Evolutionary conservation across 2,113 vertebrate genomes (phyloP), one percentile per base, ranked within the genome.

Genomic region (Tragelaphus imberbis): DNA sequence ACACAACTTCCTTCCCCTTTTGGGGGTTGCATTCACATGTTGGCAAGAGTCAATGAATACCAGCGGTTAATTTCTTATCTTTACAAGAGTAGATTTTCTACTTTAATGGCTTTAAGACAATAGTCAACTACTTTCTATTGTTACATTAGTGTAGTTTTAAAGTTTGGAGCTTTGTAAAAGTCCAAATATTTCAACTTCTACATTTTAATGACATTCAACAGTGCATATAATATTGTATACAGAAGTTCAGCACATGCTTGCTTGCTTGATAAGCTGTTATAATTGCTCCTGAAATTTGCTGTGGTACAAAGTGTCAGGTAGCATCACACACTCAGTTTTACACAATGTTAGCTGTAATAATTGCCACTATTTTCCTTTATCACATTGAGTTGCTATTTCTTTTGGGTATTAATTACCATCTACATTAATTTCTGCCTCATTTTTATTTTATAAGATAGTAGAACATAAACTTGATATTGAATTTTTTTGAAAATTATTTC

Each of bases 231-330:
- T 95, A 87, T 90, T 95, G 30, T 95, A 63, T 81, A 51, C 23
- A 90, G 40, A 0, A 28, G 25, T 85, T 88, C 25, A 94, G n/a
- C 17, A 97, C 95, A 93, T 94, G 49, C 15, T 88, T 96, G 68
- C 90, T 68, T 92, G 49, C 15, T 88, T 96, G 51, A 91, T 68
- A 94, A 89, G 88, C 95, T 97, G 23, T 81, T 91, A 95, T 79
- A 96, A 96, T 96, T 97, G n/a, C 55, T 95, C 55, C 86, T 97
- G 91, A 95, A 94, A 91, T 94, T 94, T 95, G 19, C 40, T 89
- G 17, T 94, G 19, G 28, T 79, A 65, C 15, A 88, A 92, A 96
- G 51, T 94, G 51, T 92, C 80, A 97, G 25, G 59, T 25, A 97
- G 23, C 17, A 36, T 5, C 33, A 91, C 55, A 95, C 53, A 80